Evolutionary conservation across 2,888 invertebrate genomes (phyloP).

Genomic region (Poecilus cupreus): DNA sequence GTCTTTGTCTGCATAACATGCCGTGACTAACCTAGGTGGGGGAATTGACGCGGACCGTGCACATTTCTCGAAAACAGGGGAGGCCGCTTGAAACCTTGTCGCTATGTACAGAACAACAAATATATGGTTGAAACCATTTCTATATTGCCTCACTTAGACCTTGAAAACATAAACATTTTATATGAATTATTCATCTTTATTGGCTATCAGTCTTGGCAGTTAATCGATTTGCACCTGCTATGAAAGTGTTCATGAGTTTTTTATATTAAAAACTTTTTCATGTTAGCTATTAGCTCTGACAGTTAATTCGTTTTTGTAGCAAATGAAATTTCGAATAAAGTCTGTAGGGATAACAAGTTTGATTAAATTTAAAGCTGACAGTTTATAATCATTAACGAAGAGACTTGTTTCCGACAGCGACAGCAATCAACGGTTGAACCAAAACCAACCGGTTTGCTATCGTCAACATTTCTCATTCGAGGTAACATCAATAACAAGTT

Average conservation of each 20-base stretch:
- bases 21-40: conserved; percentile 33
- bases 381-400: neutral
- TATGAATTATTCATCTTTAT: conserved; percentile 17
- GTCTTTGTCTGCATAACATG: conserved; percentile 13
- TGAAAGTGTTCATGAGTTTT: neutral
- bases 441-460: conserved; percentile 20
- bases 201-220: neutral
- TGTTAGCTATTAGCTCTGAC: neutral
- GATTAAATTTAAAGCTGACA: neutral
- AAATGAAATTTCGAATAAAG: neutral
- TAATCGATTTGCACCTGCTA: neutral
- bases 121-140: conserved; percentile 18
- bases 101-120: neutral
- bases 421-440: conserved; percentile 17
- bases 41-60: conserved; percentile 38
- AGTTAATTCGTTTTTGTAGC: neutral
- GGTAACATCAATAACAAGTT: conserved; percentile 28
- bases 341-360: neutral
- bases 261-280: neutral
- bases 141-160: neutral
- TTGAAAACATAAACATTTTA: neutral
- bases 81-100: conserved; percentile 37
- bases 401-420: neutral
- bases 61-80: conserved; percentile 52
- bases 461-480: conserved; percentile 22